Base-by-base conservation (phyloP, 1,140 invertebrate species). In the Drosophila parabipectinata region DNA sequence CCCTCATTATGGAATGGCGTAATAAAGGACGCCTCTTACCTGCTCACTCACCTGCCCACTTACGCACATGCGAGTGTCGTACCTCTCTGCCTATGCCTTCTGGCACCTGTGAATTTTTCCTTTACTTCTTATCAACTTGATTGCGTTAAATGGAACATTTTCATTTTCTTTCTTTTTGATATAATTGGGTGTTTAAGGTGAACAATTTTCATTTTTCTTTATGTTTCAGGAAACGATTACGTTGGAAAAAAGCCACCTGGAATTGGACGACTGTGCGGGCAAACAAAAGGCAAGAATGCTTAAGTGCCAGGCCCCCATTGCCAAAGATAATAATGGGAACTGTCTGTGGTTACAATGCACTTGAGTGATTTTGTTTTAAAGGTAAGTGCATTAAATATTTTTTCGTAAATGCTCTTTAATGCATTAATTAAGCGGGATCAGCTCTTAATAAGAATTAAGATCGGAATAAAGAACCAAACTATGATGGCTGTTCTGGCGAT, bases 111-210 rank as follows among this genome's bases (percentile, higher is more conserved):
- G 55, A 61, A 79, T 61, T 71, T 72, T 76, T 71, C 9, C 21
- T 30, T 30, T 9, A 71, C 72, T 77, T 73, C 63, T 88, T 88
- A 89, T 88, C 83, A 88, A 50, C 67, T 59, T 72, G 79, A 88
- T 79, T 83, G 64, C 79, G 72, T 88, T 88, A 88, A 88, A 89
- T 83, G 79, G 76, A 83, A 72, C 69, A 61, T 72, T 76, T 72
- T 73, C 64, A 55, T 61, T 76, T 69, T 62, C 52, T 48, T 62
- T 62, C 55, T 56, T 59, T 60, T 58, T 66, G 37, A 57, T 79
- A 83, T 83, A 88, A 83, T 88, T 83, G 83, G 79, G 72, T 88
- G 72, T 83, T 88, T 88, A 83, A 83, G 68, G 79, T 83, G 79
- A 88, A 74, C 37, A 55, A 76, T 76, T 76, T 76, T 50, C 58